Evolutionary conservation across 2,113 vertebrate genomes (phyloP).

Genomic region (Cephalopholis sonnerati): DNA sequence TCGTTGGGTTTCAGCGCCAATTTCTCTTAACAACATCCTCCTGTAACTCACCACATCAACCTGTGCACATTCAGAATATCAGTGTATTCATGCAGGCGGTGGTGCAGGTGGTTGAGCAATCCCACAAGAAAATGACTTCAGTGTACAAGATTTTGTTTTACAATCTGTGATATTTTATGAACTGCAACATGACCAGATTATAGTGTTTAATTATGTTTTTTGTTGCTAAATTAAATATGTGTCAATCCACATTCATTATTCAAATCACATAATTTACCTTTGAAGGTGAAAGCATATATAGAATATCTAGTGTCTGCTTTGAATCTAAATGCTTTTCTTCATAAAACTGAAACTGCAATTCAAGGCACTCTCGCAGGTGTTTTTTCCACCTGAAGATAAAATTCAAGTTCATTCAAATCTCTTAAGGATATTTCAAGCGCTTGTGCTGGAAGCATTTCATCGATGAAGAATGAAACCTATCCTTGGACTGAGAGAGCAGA

Average conservation of each 20-base stretch:
- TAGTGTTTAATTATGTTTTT: slow-evolving; percentile 29
- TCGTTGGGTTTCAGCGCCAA: slow-evolving; percentile 26
- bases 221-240: slow-evolving; percentile 49
- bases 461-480: slow-evolving; percentile 56
- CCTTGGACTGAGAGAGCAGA: slow-evolving; percentile 61
- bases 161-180: slow-evolving; percentile 54
- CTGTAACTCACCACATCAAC: slow-evolving; percentile 21
- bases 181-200: slow-evolving; percentile 41
- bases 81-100: slow-evolving; percentile 62
- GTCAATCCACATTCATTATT: slow-evolving; percentile 50
- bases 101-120: slow-evolving; percentile 41
- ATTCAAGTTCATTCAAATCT: slow-evolving; percentile 80
- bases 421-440: slow-evolving; percentile 70
- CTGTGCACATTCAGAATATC: slow-evolving; percentile 66
- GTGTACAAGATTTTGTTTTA: slow-evolving; percentile 47
- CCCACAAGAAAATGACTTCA: slow-evolving; percentile 25
- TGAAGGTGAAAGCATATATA: slow-evolving; percentile 53
- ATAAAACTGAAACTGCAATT: slow-evolving; percentile 76
- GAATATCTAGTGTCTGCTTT: slow-evolving; percentile 56
- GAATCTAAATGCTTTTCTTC: slow-evolving; percentile 68
- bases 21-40: slow-evolving; percentile 23
- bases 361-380: slow-evolving; percentile 84
- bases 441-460: slow-evolving; percentile 78
- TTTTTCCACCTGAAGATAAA: slow-evolving; percentile 75
- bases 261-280: slow-evolving; percentile 51